These are phyloP conservation scores for Protonibea diacanthus DNA, from an alignment of 2,797 vertebrate genomes.

Conservation along the genomic window DNA sequence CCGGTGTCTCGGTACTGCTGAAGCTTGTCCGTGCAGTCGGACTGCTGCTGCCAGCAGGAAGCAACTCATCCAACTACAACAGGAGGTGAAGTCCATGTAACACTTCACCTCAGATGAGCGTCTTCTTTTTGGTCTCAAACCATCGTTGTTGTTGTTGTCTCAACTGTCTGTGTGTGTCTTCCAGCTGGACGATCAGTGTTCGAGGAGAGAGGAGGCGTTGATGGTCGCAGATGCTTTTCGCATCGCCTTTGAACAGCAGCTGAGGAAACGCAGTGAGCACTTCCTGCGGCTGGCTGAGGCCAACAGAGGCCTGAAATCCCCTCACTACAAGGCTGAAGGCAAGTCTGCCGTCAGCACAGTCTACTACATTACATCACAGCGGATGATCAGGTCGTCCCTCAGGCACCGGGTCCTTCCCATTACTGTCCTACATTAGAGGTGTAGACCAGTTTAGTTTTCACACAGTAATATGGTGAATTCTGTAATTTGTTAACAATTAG, in stretches of 20 bases:
- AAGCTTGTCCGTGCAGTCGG: conserved; percentile 89
- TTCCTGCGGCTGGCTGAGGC: conserved; percentile 85
- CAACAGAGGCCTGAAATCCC: conserved; percentile 75
- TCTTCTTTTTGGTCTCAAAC: background rate
- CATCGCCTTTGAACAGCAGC: conserved; percentile 94
- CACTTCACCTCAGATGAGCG: background rate
- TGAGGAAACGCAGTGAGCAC: conserved; percentile 90
- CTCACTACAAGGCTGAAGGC: conserved; percentile 74
- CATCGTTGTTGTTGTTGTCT: background rate
- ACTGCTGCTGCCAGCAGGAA: conserved; percentile 87
- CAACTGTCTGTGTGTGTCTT: conserved; percentile 29
- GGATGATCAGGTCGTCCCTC: background rate
- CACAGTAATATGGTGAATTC: too few relatives aligned
- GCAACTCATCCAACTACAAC: conserved; percentile 88
- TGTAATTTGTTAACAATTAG: too few relatives aligned
- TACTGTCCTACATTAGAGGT: background rate
- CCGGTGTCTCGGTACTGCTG: conserved; percentile 78
- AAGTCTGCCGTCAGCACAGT: conserved; percentile 29
- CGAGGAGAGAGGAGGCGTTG: conserved; percentile 89
- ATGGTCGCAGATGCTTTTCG: conserved; percentile 93
- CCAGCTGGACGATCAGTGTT: conserved; percentile 87
- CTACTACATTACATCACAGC: background rate
- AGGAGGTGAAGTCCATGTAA: conserved; percentile 83
- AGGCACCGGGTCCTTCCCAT: background rate
- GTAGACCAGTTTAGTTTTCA: background rate